Evolutionary conservation across 2,888 invertebrate genomes (phyloP).

Genomic region (Elysia crispata): DNA sequence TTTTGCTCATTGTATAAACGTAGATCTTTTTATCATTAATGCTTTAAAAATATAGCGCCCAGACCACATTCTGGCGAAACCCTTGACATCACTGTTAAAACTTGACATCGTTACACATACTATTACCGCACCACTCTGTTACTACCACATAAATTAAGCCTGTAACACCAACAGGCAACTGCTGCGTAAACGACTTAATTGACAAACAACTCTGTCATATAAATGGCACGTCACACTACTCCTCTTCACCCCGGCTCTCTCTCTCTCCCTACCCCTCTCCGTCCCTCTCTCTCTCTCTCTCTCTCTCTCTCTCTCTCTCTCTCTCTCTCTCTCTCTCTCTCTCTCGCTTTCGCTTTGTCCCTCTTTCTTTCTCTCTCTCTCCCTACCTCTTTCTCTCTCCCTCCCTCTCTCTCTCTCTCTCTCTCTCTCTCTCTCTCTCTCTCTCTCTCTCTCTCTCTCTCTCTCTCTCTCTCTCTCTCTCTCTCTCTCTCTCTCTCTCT

Average conservation of each 20-base stretch:
- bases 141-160: too few species aligned
- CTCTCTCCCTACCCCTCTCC: neutral
- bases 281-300: constrained; percentile 12
- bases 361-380: constrained; percentile 30
- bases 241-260: neutral
- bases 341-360: neutral
- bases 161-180: too few species aligned
- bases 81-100: too few species aligned
- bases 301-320: constrained; percentile 7
- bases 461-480: neutral
- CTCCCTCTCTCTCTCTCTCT: constrained; percentile 17
- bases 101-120: too few species aligned
- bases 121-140: too few species aligned
- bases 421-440: constrained; percentile 11
- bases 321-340: constrained; percentile 17
- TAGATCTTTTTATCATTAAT: too few species aligned
- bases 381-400: constrained; percentile 19
- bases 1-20: too few species aligned
- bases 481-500: neutral
- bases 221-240: neutral
- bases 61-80: too few species aligned
- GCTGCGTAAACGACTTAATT: neutral
- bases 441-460: constrained; percentile 15
- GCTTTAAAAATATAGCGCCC: too few species aligned
- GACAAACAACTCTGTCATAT: neutral